Evolutionary conservation across 1,140 invertebrate species (phyloP).

Genomic region (Camponotus pennsylvanicus): DNA sequence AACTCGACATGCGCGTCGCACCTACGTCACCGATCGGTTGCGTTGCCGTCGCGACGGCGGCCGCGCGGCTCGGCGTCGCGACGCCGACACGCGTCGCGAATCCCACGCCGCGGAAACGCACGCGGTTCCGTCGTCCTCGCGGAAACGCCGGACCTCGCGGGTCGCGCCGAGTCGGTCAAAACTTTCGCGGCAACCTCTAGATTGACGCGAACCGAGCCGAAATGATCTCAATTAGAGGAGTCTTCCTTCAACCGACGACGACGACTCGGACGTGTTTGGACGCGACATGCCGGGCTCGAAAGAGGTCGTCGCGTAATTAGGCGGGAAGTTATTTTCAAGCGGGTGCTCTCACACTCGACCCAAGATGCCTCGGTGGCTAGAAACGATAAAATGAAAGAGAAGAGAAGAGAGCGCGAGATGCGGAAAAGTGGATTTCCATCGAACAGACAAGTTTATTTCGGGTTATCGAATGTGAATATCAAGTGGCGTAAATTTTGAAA

Average conservation of each 20-base stretch:
- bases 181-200: constrained; percentile 72
- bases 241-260: constrained; percentile 53
- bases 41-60: constrained; percentile 13
- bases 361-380: background rate
- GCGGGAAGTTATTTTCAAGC: constrained; percentile 59
- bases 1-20: constrained; percentile 69
- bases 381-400: background rate
- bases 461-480: background rate
- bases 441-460: constrained; percentile 29
- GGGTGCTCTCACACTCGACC: constrained; percentile 36
- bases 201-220: constrained; percentile 79
- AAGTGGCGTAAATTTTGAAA: background rate
- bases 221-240: constrained; percentile 80
- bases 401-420: background rate
- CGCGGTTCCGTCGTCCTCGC: background rate
- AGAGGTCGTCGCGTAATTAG: constrained; percentile 57
- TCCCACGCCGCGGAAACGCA: background rate
- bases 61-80: background rate
- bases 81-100: background rate
- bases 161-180: constrained; percentile 70
- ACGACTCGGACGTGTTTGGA: constrained; percentile 6
- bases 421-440: constrained; percentile 1
- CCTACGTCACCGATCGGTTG: background rate
- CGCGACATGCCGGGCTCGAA: constrained; percentile 34
- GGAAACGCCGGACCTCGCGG: background rate